These are phyloP conservation scores for Cyphomyrmex costatus DNA, from an alignment of 1,140 invertebrate genomes.

Conservation along the genomic window DNA sequence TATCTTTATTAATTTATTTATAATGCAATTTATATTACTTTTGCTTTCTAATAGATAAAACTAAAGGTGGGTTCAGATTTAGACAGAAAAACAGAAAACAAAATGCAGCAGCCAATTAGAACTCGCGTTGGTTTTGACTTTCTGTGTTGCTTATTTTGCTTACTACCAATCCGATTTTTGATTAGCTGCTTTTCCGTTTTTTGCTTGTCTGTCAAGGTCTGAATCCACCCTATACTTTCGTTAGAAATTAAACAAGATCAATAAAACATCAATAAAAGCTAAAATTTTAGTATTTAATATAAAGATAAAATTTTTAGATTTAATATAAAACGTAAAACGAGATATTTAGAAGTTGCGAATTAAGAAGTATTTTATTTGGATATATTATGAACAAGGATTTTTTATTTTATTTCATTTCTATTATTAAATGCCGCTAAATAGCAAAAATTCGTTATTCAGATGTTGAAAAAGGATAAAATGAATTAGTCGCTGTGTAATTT, in stretches of 20 bases:
- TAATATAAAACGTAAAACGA: neutral
- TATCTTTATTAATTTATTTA: constrained; percentile 1
- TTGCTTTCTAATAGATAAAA: neutral
- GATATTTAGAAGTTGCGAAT: neutral
- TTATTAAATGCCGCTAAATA: constrained; percentile 28
- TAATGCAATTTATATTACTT: neutral
- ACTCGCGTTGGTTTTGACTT: no score
- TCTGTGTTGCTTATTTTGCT: no score
- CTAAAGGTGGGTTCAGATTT: no score
- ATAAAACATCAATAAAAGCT: no score
- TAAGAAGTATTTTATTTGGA: neutral
- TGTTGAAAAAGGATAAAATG: constrained; percentile 8
- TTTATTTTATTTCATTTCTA: constrained; percentile 1
- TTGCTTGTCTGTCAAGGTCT: no score
- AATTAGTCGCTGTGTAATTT: neutral
- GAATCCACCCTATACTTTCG: neutral
- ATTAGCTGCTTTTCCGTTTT: no score
- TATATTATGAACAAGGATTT: neutral
- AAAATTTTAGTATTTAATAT: neutral
- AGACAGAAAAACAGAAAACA: no score
- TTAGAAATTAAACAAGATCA: no score
- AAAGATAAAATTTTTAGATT: neutral
- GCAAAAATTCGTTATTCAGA: constrained; percentile 3
- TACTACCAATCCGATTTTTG: no score
- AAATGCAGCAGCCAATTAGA: no score